phyloP scores from a whole-genome alignment of 2,797 vertebrate species.

The Cyprinodon diabolis region DNA sequence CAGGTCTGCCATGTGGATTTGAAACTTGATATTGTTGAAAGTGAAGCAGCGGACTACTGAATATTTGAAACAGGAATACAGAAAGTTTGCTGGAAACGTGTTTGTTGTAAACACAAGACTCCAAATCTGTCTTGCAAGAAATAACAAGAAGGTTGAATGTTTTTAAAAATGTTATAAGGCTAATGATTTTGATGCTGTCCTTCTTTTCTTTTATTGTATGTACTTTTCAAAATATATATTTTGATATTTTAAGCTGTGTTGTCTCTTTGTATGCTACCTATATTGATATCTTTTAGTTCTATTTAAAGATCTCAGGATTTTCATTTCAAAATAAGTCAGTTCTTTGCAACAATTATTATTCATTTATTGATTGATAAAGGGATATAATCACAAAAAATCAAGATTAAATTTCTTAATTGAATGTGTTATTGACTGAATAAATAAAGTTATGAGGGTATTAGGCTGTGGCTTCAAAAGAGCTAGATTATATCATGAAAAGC shows the following conservation, averaged over 20 bases:
- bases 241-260: neutral
- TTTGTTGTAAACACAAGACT: too few species aligned
- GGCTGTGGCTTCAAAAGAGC: constrained; percentile 17
- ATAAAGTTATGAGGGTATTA: constrained; percentile 46
- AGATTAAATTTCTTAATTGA: constrained; percentile 40
- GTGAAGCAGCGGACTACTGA: too few species aligned
- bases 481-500: constrained; percentile 30
- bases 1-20: too few species aligned
- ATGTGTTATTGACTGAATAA: constrained; percentile 36
- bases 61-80: too few species aligned
- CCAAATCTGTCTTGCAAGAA: too few species aligned
- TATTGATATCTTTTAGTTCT: neutral
- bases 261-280: neutral
- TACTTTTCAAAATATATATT: neutral
- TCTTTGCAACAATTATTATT: constrained; percentile 16
- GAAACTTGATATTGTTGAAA: too few species aligned
- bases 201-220: neutral
- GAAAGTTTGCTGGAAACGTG: too few species aligned
- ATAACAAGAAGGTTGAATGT: too few species aligned
- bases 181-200: too few species aligned
- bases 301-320: constrained; percentile 1
- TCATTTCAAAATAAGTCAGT: constrained; percentile 6
- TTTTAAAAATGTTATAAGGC: too few species aligned
- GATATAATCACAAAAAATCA: constrained; percentile 34
- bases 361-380: constrained; percentile 23